Evolutionary conservation across 2,113 vertebrate species (phyloP), one percentile per base, ranked within the genome.

Genomic region (Hystrix cristata): DNA sequence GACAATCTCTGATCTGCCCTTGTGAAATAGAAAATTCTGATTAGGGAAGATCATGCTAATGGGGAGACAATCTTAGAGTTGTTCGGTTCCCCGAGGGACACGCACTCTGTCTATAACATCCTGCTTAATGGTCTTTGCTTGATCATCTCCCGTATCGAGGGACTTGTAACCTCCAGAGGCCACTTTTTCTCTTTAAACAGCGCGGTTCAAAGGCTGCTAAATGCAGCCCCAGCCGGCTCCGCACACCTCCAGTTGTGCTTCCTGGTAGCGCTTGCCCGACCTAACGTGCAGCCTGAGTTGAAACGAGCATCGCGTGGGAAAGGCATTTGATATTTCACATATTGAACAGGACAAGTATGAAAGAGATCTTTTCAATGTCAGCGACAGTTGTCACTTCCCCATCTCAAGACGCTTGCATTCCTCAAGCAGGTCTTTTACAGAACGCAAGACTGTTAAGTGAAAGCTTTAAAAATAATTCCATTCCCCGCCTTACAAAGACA

Each of bases 391-490:
- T 97, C 96, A 96, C 78, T 94, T 97, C 85, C 62, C 87, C 90
- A 78, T 79, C 92, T 87, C 95, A 87, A 94, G 95, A 97, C 16
- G 72, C 96, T 95, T 72, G 84, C 76, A n/a, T 95, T 97, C 85
- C 92, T 95, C 87, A 72, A 85, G 87, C 65, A 2, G 79, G 55
- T 94, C 90, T 97, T 97, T 96, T 96, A 94, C 92, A 94, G 94
- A 96, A 97, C 95, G 95, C 14, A 27, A 96, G 57, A 3, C 71
- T 94, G 96, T 90, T 95, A 97, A 95, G 76, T 94, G 94, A 97
- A 97, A 72, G 92, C 97, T 97, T 94, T 98, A 98, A 98, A 97
- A 97, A 98, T 97, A 97, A 98, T 97, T 97, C 96, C 94, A 94
- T 97, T 97, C 93, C 92, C 87, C 57, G 95, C 64, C 96, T 97